Base-by-base conservation (phyloP, 1,140 invertebrate genomes). In the Ericerus pela region DNA sequence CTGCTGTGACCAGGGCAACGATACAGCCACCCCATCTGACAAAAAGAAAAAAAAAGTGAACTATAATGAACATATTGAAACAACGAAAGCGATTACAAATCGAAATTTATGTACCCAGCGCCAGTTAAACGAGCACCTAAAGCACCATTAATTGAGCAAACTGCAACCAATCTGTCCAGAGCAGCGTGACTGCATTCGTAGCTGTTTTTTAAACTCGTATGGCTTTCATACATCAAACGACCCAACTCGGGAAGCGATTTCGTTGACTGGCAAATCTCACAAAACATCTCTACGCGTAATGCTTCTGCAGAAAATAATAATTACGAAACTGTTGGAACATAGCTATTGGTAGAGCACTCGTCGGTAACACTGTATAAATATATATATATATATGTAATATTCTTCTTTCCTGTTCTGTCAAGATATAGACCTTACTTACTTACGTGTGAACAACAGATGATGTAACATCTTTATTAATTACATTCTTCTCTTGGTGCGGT, bases 111-210 rank as follows among this genome's bases (percentile, higher is more conserved):
- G 73, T 72, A 84, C 76, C 90, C 90, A 16, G 90, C 90, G 53
- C 96, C 96, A 5, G 96, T 99, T 29, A 99, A 72, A 58, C 95
- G 76, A 8, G 88, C 84, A 29, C 93, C 89, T 20, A 87, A 72
- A 5, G 84, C 79, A 30, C 84, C 81, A 54, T 78, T 73, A 47
- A 78, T 68, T 54, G 76, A 69, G n/a, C 89, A 88, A 41, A 85
- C 68, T 26, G 82, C 70, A 28, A 96, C 89, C 3, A 98, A 72
- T 51, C 72, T 71, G 69, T 99, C 92, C 54, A 99, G 73, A 62
- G 85, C 79, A 1, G 81, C 75, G 75, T 96, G 92, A 53, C 90
- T 96, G 69, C 95, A 99, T 68, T 98, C 88, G 67, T 96, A 99
- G 1, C 91, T 67, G 51, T 85, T 76, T 53, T 79, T 73, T 26